Conservation (phyloP, 1,140 invertebrate genomes). For the Varroa destructor region DNA sequence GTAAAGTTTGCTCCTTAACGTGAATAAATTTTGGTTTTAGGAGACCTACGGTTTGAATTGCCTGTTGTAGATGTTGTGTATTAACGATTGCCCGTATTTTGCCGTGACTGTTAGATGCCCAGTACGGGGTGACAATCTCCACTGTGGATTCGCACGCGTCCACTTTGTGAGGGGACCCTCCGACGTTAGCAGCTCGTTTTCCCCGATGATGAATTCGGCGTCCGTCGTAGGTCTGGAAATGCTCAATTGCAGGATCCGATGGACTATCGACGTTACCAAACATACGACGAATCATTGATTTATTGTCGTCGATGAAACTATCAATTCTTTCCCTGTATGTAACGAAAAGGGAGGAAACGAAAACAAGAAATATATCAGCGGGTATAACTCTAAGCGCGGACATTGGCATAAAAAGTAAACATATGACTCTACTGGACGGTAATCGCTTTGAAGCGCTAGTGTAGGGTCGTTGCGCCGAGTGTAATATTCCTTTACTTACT, state of each 20-base stretch:
- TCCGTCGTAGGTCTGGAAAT: constrained; percentile 34
- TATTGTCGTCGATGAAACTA: constrained; percentile 79
- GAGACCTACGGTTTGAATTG: constrained; percentile 75
- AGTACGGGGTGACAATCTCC: constrained; percentile 84
- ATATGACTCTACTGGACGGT: too few species aligned
- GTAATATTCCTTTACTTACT: too few species aligned
- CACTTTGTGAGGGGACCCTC: constrained; percentile 46
- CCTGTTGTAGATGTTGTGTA: constrained; percentile 84
- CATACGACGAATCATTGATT: constrained; percentile 78
- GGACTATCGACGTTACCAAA: constrained; percentile 61
- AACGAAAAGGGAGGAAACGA: constrained; percentile 10
- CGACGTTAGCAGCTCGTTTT: constrained; percentile 30
- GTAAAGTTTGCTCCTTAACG: too few species aligned
- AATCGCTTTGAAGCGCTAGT: too few species aligned
- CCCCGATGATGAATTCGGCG: constrained; percentile 32
- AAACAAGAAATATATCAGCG: neutral
- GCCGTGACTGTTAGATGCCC: constrained; percentile 77
- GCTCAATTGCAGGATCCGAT: constrained; percentile 26
- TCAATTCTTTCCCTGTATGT: constrained; percentile 68
- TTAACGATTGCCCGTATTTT: constrained; percentile 81
- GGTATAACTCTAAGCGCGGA: constrained; percentile 24
- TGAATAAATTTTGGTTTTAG: too few species aligned
- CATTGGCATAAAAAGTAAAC: neutral
- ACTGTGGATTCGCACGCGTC: constrained; percentile 79
- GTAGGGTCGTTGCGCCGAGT: too few species aligned